These are phyloP conservation scores for Drosophila sproati DNA, from an alignment of 1,140 invertebrate genomes.

Conservation along the genomic window DNA sequence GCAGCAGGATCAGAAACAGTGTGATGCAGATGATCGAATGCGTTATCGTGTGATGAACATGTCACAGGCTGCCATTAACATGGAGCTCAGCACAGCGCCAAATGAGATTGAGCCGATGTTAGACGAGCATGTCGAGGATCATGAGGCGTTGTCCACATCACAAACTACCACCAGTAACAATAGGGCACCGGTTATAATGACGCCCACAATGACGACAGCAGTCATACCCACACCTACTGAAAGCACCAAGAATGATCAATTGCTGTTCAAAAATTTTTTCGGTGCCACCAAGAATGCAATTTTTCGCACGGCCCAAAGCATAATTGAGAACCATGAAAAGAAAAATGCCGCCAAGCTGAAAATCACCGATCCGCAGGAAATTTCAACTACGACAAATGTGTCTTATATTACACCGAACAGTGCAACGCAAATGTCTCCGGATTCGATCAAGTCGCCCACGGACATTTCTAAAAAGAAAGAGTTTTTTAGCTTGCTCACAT, in stretches of 20 bases:
- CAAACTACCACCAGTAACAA: conserved; percentile 1
- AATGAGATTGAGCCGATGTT: conserved; percentile 51
- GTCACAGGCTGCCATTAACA: conserved; percentile 73
- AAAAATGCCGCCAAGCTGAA: conserved; percentile 84
- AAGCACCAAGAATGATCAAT: conserved; percentile 72
- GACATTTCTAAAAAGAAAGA: conserved; percentile 84
- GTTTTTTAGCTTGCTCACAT: conserved; percentile 78
- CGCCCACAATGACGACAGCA: conserved; percentile 50
- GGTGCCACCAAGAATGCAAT: conserved; percentile 84
- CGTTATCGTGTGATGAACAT: conserved; percentile 83
- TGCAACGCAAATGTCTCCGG: conserved; percentile 31
- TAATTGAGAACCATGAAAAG: conserved; percentile 84
- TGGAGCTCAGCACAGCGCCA: conserved; percentile 51
- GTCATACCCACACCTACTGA: conserved; percentile 64
- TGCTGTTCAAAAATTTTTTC: conserved; percentile 84
- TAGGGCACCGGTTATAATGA: conserved; percentile 13
- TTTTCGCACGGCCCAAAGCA: conserved; percentile 84
- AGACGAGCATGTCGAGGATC: conserved; percentile 22
- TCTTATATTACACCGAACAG: conserved; percentile 21
- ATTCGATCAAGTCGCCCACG: conserved; percentile 76
- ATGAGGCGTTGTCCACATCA: conserved; percentile 6
- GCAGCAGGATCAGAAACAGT: conserved; percentile 25
- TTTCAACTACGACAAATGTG: not conserved
- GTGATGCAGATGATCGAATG: conserved; percentile 54
- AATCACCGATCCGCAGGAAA: conserved; percentile 50